Base-by-base conservation (phyloP, 2,888 invertebrate genomes). In the Furcula furcula region DNA sequence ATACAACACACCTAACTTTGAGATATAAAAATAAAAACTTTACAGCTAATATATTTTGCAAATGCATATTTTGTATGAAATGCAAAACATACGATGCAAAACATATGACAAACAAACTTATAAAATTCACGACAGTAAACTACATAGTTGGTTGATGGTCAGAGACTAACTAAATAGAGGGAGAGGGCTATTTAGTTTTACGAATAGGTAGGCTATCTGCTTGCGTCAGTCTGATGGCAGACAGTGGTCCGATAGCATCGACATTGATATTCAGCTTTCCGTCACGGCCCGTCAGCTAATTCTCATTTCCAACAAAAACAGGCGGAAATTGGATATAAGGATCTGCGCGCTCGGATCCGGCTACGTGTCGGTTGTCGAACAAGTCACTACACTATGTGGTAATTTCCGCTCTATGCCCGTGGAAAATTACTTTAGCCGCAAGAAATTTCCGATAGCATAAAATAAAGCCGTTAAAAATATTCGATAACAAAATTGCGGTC, bases 311-410 rank as follows among this genome's bases (percentile, higher is more conserved):
- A 83, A 86, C 87, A 88, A 87, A 86, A 88, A 84, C 84, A 75
- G 38, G 82, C 81, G 87, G 87, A 88, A 87, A 87, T 87, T 87
- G 85, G 86, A 87, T 86, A 85, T 86, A 86, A 86, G 87, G 84
- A 87, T 87, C 87, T 87, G 78, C 78, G 78, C 76, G 78, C 75
- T 65, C 65, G 77, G 79, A 77, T 83, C 83, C 86, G 84, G 81
- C 79, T 84, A 86, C 87, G 87, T 86, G 87, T 86, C 87, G 86
- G 84, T 84, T 87, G 86, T 85, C 85, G 83, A 86, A 87, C 84
- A 86, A 83, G 85, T 86, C 87, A 86, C 82, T 78, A 79, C 82
- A 86, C 86, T 87, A 85, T 88, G 87, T 83, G 79, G 85, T 88
- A 88, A 88, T 88, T 86, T 88, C 87, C 87, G 87, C 71, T 79